phyloP scores from a whole-genome alignment of 1,140 invertebrate genomes.

The Dendroctonus valens region DNA sequence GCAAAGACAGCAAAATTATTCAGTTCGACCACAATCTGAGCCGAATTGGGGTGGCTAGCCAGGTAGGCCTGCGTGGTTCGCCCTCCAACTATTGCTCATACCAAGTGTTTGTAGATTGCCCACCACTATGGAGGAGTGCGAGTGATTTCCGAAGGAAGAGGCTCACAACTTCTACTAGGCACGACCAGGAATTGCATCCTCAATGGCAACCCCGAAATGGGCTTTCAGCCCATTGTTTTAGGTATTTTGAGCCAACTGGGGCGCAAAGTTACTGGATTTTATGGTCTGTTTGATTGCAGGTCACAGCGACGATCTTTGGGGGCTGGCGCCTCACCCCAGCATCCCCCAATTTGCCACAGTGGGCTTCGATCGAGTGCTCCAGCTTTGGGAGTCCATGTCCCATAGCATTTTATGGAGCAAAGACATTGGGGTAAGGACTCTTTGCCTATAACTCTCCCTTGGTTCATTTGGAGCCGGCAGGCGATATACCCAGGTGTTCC shows the following conservation, averaged over 20 bases:
- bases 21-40: slow-evolving; percentile 69
- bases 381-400: slow-evolving; percentile 88
- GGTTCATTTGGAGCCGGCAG: too few species aligned
- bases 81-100: too few species aligned
- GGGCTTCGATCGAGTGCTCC: slow-evolving; percentile 80
- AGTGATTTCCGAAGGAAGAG: slow-evolving; percentile 79
- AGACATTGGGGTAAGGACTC: slow-evolving; percentile 71
- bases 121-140: slow-evolving; percentile 79
- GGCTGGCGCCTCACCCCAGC: slow-evolving; percentile 76
- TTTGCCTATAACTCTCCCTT: too few species aligned
- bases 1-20: slow-evolving; percentile 80
- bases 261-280: not conserved
- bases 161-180: slow-evolving; percentile 79
- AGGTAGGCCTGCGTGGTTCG: slow-evolving; percentile 54
- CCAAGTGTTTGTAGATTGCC: too few species aligned
- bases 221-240: slow-evolving; percentile 76
- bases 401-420: slow-evolving; percentile 88
- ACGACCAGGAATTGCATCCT: slow-evolving; percentile 90
- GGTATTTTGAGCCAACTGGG: not conserved
- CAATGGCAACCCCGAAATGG: slow-evolving; percentile 74
- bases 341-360: slow-evolving; percentile 86
- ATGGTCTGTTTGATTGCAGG: slow-evolving; percentile 37
- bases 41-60: slow-evolving; percentile 65
- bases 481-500: too few species aligned
- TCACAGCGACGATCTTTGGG: slow-evolving; percentile 92